These are phyloP conservation scores for Tiliqua scincoides DNA, from an alignment of 2,113 vertebrate species.

Conservation along the genomic window DNA sequence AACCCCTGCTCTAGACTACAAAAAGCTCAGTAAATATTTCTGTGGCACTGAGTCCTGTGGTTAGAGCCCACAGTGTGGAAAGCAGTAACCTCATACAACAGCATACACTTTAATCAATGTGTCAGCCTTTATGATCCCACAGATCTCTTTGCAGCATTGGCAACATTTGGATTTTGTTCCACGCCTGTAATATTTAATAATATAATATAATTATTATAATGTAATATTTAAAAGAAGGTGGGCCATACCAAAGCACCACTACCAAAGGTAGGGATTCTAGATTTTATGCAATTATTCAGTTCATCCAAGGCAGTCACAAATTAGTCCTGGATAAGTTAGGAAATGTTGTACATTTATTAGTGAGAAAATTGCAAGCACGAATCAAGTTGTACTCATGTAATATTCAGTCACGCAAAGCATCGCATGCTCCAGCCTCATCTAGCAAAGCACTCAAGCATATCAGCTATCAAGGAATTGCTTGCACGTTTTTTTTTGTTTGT, in stretches of 20 bases:
- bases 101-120: background rate
- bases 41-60: no score
- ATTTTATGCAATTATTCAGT: background rate
- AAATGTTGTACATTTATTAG: constrained; percentile 31
- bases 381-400: constrained; percentile 36
- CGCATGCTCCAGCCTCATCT: background rate
- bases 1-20: no score
- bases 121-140: no score
- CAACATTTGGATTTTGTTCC: background rate
- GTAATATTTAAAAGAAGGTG: background rate
- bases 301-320: constrained; percentile 12
- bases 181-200: background rate
- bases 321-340: constrained; percentile 21
- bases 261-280: background rate
- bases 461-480: background rate
- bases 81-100: no score
- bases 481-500: background rate
- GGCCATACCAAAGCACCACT: background rate
- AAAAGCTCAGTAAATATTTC: no score
- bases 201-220: no score
- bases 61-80: no score
- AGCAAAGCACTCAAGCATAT: constrained; percentile 23
- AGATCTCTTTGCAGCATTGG: background rate
- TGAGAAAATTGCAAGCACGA: constrained; percentile 27
- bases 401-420: constrained; percentile 13